Evolutionary conservation across 2,797 vertebrate species (phyloP), one percentile per base, ranked within the genome.

Genomic region (Brotula barbata): DNA sequence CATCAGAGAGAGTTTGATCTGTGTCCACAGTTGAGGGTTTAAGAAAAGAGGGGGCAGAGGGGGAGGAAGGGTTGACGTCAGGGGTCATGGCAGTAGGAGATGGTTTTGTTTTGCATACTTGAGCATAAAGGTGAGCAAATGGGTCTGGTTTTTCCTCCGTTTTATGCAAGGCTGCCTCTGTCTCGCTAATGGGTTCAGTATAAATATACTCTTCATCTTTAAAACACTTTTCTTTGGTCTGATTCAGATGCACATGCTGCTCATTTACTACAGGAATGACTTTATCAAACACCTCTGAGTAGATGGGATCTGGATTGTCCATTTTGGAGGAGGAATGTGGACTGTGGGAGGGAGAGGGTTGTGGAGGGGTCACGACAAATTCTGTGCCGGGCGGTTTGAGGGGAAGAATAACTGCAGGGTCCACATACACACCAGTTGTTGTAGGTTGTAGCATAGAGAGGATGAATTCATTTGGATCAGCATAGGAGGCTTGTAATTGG

Each of bases 251-350:
- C 16, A n/a, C 23, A 2, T 15, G 7, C 11, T 10, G 34, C 43
- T 42, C 56, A 2, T 20, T 68, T 50, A 70, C 61, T 44, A 23
- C 69, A 3, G 76, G 70, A 7, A 21, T 58, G 5, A 89, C 68
- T 14, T 76, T 90, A 48, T 92, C 90, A 0, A 85, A 93, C 0
- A 86, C 68, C 55, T 91, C 92, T 0, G 87, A 84, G 31, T 90
- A 94, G 0, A 78, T 77, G 0, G 51, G 68, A 2, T 91, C 85
- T 0, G 19, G 22, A 3, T 48, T 39, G 1, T 58, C 2, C 0
- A 4, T 6, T 0, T n/a, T 20, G 3, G 21, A 17, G 14, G 9
- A 0, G 1, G 54, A 46, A 15, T 8, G 7, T 2, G 53, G 12
- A 25, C 14, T 8, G 0, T 22, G 16, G 0, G 60, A 16, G 13